Base-by-base conservation (phyloP, 2,888 invertebrate genomes). In the Aproaerema taeniolella region DNA sequence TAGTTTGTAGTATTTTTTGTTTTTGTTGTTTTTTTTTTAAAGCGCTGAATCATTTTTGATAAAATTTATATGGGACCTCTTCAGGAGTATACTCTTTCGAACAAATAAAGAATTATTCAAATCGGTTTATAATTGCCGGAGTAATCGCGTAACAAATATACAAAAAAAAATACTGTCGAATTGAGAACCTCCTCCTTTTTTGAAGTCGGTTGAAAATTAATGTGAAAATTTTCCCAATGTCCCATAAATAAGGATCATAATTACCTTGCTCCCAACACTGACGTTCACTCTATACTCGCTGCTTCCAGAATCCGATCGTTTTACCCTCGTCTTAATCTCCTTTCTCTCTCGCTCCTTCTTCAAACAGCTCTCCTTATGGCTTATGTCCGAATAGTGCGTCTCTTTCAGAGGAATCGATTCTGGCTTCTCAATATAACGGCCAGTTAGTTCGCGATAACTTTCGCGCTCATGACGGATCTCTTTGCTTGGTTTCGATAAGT, bases 401-500 rank as follows among this genome's bases (percentile, higher is more conserved):
- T 82, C 83, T 35, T 79, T 81, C 0, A 74, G 35, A 0, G 77
- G 70, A 38, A 71, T 68, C 0, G 67, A 56, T 41, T 85, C 85
- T 0, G 86, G 71, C 29, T 78, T 77, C 40, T 87, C 87, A 0
- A 69, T 87, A 48, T 87, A 87, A 0, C 87, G 63, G 0, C 87
- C 87, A 16, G 86, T 75, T 0, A 87, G 66, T 24, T 87, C 87
- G 1, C 87, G 61, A 43, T 87, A 86, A 35, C 82, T 85, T 25
- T 87, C 87, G 0, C 87, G 55, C 28, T 87, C 86, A 61, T 86
- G 83, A 0, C 87, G 69, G 0, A 87, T 80, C 24, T 87, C 87
- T 44, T 85, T 87, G 53, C 79, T 82, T 0, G 81, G 67, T 47
- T 82, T 86, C 0, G 87, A 83, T 0, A 87, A 51, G 45, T 87